These are phyloP conservation scores for Gallinago solitaria DNA, from an alignment of 2,797 vertebrate genomes.

Conservation along the genomic window DNA sequence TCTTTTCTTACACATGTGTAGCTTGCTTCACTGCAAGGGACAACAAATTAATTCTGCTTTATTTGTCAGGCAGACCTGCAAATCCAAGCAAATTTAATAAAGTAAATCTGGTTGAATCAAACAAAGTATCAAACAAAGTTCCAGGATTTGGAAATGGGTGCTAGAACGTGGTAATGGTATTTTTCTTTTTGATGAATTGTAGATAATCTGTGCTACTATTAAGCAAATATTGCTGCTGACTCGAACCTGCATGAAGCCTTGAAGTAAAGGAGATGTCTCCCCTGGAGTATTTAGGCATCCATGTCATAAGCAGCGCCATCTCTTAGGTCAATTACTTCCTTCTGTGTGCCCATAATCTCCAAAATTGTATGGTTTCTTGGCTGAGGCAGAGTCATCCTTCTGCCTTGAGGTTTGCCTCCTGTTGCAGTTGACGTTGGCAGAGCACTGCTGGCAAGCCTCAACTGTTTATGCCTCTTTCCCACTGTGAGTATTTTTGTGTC, in stretches of 20 bases:
- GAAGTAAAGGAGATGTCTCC: background rate
- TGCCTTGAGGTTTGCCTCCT: background rate
- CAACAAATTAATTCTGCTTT: background rate
- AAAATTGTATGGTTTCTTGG: background rate
- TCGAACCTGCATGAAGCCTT: background rate
- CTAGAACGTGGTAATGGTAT: background rate
- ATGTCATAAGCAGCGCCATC: background rate
- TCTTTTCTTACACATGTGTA: background rate
- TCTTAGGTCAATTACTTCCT: background rate
- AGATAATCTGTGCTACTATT: background rate
- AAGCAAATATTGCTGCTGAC: background rate
- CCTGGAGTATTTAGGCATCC: background rate
- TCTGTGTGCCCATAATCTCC: background rate
- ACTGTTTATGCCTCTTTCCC: background rate
- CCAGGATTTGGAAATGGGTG: background rate
- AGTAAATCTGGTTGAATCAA: background rate
- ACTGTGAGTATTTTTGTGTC: background rate
- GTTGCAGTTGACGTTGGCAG: fast-evolving
- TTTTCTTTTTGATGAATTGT: background rate
- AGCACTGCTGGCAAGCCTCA: background rate
- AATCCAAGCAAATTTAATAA: background rate
- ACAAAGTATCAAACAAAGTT: background rate
- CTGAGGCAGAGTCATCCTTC: background rate
- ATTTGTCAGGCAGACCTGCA: background rate
- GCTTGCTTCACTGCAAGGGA: background rate